Conservation (phyloP, 2,797 vertebrate species). For the Luscinia megarhynchos region DNA sequence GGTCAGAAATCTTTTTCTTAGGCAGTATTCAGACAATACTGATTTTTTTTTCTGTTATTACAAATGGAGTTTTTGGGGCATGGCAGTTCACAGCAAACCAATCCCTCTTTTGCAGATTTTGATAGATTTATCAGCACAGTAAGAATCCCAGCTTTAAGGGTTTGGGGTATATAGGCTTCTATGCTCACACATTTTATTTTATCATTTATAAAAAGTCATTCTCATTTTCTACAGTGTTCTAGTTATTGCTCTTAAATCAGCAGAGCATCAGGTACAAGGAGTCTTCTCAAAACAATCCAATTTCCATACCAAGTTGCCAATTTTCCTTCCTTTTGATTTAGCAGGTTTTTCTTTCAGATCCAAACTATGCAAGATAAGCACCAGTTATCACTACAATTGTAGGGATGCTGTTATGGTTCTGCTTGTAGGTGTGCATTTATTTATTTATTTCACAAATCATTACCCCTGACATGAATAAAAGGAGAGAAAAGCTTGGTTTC, state of each 20-base stretch:
- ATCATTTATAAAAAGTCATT: constrained; percentile 6
- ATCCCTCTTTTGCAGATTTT: not conserved
- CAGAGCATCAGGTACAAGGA: constrained; percentile 29
- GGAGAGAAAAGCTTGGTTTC: not conserved
- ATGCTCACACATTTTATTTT: not conserved
- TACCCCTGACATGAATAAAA: constrained; percentile 26
- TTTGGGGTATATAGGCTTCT: not conserved
- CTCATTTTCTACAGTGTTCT: constrained; percentile 31
- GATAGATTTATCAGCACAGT: not conserved
- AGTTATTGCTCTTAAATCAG: constrained; percentile 40
- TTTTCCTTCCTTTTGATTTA: constrained; percentile 7
- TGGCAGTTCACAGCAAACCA: not conserved
- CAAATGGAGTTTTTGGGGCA: not conserved
- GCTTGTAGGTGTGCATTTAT: not conserved
- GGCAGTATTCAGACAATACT: not conserved
- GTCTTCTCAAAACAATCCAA: not conserved
- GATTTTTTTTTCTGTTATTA: not conserved
- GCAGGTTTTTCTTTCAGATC: not conserved
- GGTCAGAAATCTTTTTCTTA: not conserved
- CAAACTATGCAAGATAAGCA: not conserved
- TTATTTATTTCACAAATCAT: constrained; percentile 55
- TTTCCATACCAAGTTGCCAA: not conserved
- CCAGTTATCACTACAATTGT: not conserved
- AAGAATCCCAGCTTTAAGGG: fast-evolving
- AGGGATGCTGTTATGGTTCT: not conserved